Conservation (phyloP, 1,140 invertebrate genomes). For the Bursaphelenchus mucronatus region DNA sequence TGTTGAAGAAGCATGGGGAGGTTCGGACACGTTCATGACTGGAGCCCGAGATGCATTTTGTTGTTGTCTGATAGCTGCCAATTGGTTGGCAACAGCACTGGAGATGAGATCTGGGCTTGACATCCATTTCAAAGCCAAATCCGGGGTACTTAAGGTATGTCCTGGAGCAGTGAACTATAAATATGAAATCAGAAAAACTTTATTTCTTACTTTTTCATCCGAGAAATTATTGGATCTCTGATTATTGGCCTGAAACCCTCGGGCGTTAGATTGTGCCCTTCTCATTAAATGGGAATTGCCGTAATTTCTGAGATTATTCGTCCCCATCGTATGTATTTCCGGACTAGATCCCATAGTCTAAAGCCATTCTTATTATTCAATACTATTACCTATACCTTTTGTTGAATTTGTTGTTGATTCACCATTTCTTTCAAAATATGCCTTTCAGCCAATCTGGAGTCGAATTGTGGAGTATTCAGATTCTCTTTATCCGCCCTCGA, state of each 20-base stretch:
- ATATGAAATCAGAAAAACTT: constrained; percentile 7
- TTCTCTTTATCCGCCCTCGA: background rate
- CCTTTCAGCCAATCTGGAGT: constrained; percentile 10
- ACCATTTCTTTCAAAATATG: constrained; percentile 26
- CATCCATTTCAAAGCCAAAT: constrained; percentile 25
- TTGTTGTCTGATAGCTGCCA: constrained; percentile 9
- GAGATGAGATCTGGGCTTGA: constrained; percentile 41
- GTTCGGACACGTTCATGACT: background rate
- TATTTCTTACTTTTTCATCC: constrained; percentile 21
- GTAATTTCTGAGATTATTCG: constrained; percentile 24
- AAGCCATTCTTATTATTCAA: background rate
- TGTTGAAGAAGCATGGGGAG: constrained; percentile 13
- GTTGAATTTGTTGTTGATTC: constrained; percentile 1
- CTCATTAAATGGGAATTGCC: constrained; percentile 22
- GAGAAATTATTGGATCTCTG: constrained; percentile 14
- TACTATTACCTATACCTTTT: background rate
- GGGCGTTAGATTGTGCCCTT: constrained; percentile 29
- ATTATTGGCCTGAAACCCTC: constrained; percentile 23
- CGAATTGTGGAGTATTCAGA: constrained; percentile 4
- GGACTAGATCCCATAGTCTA: constrained; percentile 50
- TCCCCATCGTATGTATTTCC: constrained; percentile 48
- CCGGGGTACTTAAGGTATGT: constrained; percentile 12
- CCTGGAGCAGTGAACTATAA: constrained; percentile 14
- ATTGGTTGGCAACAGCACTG: constrained; percentile 18
- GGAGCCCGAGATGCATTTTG: background rate